Conservation (phyloP, 2,888 invertebrate genomes). For the Campoletis raptor region DNA sequence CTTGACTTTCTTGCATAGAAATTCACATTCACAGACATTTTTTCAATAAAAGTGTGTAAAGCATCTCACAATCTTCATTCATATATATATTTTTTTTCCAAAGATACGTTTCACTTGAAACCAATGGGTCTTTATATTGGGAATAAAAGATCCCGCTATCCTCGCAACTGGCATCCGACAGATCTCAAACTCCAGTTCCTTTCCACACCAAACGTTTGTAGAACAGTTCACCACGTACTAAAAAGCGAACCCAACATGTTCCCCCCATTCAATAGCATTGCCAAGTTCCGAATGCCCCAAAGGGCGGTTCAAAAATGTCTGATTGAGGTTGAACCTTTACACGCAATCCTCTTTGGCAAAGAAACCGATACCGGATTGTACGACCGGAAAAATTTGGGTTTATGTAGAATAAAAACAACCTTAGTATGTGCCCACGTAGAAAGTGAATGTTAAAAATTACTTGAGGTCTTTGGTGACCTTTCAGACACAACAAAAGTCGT, state of each 20-base stretch:
- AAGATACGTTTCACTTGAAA: not conserved
- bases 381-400: not conserved
- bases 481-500: not conserved
- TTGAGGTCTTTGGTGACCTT: not conserved
- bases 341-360: not conserved
- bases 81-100: no score
- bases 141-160: not conserved
- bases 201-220: not conserved
- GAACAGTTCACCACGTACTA: not conserved
- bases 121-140: not conserved
- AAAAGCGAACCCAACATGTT: not conserved
- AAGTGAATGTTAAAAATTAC: not conserved
- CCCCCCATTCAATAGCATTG: not conserved
- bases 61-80: not conserved
- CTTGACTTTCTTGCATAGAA: not conserved
- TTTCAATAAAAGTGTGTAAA: not conserved
- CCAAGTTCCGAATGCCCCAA: not conserved
- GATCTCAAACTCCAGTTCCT: not conserved
- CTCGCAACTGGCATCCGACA: not conserved
- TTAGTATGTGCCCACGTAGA: not conserved
- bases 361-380: not conserved
- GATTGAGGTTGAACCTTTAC: conserved; percentile 4
- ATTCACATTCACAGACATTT: not conserved
- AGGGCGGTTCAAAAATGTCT: not conserved
- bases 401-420: not conserved